Conservation (phyloP, 2,113 vertebrate genomes). For the Eudyptes chrysolophus region DNA sequence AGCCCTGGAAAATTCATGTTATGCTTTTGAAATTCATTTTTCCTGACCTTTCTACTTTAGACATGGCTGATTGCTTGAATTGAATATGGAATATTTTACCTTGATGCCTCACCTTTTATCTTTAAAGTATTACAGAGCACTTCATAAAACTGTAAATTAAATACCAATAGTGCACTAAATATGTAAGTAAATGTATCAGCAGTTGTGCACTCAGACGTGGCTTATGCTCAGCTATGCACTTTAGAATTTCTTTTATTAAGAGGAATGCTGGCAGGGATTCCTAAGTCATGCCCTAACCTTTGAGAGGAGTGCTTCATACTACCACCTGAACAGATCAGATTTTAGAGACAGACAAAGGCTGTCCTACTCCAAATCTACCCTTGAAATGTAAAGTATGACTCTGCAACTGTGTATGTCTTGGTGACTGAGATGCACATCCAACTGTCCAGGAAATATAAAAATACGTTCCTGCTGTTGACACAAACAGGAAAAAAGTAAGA, state of each 20-base stretch:
- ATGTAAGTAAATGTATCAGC: constrained; percentile 13
- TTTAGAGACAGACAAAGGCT: neutral
- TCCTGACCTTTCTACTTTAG: neutral
- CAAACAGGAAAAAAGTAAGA: neutral
- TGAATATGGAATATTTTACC: neutral
- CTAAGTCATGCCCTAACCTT: neutral
- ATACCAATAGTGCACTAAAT: neutral
- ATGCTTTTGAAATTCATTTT: neutral
- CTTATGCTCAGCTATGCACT: neutral
- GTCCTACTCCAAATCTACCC: neutral
- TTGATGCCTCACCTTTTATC: neutral
- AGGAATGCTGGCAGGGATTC: neutral
- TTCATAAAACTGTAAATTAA: constrained; percentile 24
- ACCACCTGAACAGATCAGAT: neutral
- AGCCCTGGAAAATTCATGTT: neutral
- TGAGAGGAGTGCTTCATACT: neutral
- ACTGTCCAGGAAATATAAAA: neutral
- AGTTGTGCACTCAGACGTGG: neutral
- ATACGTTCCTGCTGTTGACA: neutral
- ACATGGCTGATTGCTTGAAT: neutral
- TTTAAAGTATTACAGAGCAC: neutral
- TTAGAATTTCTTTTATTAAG: neutral
- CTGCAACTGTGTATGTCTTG: neutral
- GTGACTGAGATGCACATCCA: neutral
- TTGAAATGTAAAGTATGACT: neutral